Percentiles rank a stretch among this genome's conserved stretches.
Conservation (phyloP, 1,140 invertebrate genomes). For the Drosophila ercepeae region DNA sequence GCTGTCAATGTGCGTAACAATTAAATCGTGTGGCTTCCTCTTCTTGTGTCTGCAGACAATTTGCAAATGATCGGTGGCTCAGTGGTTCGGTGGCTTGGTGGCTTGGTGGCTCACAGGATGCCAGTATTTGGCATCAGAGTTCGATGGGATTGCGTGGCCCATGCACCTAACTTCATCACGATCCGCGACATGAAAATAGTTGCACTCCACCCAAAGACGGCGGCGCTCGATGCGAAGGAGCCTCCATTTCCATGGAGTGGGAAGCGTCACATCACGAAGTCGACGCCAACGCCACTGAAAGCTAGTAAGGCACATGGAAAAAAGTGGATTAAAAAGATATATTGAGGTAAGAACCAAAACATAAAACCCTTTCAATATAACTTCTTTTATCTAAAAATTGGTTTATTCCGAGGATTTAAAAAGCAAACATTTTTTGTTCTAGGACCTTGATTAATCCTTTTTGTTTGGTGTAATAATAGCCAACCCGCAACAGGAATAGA, state of each 20-base stretch:
- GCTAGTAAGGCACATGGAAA: not conserved
- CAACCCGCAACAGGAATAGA: not conserved
- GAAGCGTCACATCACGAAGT: constrained; percentile 79
- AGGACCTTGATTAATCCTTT: not conserved
- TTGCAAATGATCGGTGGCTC: constrained; percentile 58
- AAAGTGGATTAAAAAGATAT: not conserved
- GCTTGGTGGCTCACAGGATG: constrained; percentile 46
- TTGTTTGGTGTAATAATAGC: constrained; percentile 22
- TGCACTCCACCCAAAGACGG: constrained; percentile 51
- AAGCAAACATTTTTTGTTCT: not conserved
- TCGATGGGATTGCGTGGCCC: constrained; percentile 61
- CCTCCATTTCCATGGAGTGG: constrained; percentile 41
- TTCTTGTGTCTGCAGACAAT: constrained; percentile 52
- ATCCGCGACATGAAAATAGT: constrained; percentile 81
- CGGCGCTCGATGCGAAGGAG: constrained; percentile 47
- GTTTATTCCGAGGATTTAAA: too few species aligned
- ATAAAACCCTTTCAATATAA: not conserved
- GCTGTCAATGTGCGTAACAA: constrained; percentile 82
- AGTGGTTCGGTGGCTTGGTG: constrained; percentile 3
- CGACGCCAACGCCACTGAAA: constrained; percentile 64
- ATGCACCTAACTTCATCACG: constrained; percentile 80
- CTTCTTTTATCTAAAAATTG: not conserved
- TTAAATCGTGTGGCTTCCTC: constrained; percentile 79
- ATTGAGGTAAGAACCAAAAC: not conserved
- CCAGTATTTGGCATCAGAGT: constrained; percentile 10